Percentiles rank a stretch among this genome's conserved stretches.
Conservation (phyloP, 2,797 vertebrate genomes). For the Xiphorhynchus erythropygius region DNA sequence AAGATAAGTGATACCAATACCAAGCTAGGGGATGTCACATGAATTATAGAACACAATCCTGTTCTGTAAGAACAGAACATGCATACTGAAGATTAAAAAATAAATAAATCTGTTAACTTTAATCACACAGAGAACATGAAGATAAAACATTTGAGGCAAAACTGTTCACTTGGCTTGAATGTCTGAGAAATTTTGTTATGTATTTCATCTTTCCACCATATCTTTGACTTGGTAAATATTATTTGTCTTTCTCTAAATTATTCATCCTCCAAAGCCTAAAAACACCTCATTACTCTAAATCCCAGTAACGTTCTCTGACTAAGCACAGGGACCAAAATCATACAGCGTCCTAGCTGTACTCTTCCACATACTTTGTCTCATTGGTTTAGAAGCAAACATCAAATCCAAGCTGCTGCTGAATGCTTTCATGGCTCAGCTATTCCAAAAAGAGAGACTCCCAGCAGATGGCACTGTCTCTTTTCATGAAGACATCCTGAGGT, state of each 20-base stretch:
- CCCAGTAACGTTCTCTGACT: accelerated
- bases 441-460: background rate
- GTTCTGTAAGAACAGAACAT: background rate
- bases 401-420: background rate
- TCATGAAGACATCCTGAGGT: background rate
- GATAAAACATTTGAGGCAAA: background rate
- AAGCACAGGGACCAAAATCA: background rate
- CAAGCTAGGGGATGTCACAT: background rate
- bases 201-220: background rate
- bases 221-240: background rate
- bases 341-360: background rate
- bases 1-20: background rate
- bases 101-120: background rate
- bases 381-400: background rate
- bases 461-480: slow-evolving; percentile 30
- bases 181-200: background rate
- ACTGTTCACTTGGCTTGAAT: background rate
- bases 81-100: background rate
- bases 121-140: background rate
- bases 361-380: background rate
- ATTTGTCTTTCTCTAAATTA: background rate
- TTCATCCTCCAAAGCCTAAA: background rate
- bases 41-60: background rate
- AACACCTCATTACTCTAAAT: accelerated
- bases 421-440: accelerated